Evolutionary conservation across 2,113 vertebrate species (phyloP).

Genomic region (Isichthys henryi): DNA sequence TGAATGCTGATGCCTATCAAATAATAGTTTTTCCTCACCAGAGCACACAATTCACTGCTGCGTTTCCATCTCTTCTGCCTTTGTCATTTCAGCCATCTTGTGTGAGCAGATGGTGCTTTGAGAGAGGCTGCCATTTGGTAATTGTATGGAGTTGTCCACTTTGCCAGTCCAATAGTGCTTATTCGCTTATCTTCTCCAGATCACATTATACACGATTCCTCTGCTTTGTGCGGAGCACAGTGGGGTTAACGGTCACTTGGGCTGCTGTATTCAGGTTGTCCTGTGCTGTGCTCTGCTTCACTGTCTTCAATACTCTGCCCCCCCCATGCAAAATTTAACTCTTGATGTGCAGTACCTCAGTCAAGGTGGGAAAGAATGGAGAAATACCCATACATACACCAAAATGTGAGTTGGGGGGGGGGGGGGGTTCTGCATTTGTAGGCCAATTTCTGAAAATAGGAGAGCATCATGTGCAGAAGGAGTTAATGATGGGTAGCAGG

Average conservation of each 20-base stretch:
- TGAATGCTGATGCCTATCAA: conserved; percentile 16
- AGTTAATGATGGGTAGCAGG: no score
- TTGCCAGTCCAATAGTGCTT: neutral
- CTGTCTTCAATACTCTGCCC: neutral
- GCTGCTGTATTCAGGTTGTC: neutral
- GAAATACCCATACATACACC: neutral
- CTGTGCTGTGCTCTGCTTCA: neutral
- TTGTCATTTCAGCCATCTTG: neutral
- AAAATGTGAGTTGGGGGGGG: neutral
- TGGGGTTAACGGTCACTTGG: neutral
- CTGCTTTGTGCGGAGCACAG: neutral
- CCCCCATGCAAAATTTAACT: neutral
- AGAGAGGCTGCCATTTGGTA: neutral
- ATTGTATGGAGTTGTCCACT: neutral
- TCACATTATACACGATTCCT: neutral
- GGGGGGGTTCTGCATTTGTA: no score
- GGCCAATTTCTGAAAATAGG: no score
- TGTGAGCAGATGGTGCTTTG: neutral
- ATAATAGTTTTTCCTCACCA: conserved; percentile 7
- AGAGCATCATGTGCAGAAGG: no score
- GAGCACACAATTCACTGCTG: conserved; percentile 10
- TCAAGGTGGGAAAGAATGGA: neutral
- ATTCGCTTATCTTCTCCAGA: neutral
- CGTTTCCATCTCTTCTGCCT: neutral
- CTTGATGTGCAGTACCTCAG: neutral